These are phyloP conservation scores for Chaetops frenatus DNA, from an alignment of 2,113 vertebrate species.

Conservation along the genomic window DNA sequence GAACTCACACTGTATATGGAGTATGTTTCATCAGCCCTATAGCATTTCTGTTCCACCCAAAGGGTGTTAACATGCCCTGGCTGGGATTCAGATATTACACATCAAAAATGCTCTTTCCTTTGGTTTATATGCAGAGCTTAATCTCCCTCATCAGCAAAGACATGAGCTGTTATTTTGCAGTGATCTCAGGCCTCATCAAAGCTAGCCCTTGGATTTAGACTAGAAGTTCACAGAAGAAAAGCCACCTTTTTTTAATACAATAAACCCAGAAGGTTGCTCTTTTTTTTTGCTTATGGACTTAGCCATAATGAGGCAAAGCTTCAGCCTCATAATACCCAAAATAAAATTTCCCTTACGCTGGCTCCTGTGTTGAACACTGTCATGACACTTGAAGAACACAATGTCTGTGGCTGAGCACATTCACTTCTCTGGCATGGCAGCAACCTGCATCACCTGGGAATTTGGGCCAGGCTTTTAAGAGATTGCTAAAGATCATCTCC, in stretches of 20 bases:
- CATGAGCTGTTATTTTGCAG: neutral
- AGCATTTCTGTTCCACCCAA: constrained; percentile 57
- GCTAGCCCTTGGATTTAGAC: neutral
- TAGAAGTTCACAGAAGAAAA: neutral
- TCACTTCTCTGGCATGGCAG: neutral
- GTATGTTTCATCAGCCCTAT: constrained; percentile 43
- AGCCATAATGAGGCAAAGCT: neutral
- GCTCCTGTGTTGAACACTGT: neutral
- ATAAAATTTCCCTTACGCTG: neutral
- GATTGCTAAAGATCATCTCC: neutral
- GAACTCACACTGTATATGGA: neutral
- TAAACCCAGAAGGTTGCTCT: neutral
- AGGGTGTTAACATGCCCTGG: constrained; percentile 51
- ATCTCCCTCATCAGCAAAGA: neutral
- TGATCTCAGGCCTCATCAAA: neutral
- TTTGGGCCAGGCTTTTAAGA: neutral
- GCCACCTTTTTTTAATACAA: neutral
- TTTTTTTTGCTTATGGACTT: neutral
- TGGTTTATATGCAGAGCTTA: constrained; percentile 19
- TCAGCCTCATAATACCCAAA: neutral
- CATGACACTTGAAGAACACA: neutral
- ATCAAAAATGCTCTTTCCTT: constrained; percentile 45
- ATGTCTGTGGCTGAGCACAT: neutral
- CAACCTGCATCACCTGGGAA: neutral
- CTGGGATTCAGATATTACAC: constrained; percentile 54